phyloP scores from a whole-genome alignment of 1,140 invertebrate species.

The Drosophila athabasca region DNA sequence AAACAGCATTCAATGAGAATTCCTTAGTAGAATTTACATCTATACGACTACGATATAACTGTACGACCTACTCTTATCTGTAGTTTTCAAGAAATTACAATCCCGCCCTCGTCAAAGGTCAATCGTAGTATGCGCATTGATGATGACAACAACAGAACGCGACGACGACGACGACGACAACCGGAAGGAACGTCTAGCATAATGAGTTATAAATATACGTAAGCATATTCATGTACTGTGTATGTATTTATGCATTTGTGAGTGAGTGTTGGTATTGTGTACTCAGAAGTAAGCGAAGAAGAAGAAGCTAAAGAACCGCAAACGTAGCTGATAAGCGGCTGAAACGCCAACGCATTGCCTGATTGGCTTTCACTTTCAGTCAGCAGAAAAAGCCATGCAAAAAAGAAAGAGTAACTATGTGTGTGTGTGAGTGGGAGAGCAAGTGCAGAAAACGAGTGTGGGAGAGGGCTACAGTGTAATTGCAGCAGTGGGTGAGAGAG shows the following conservation, averaged over 20 bases:
- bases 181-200: constrained; percentile 65
- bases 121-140: constrained; percentile 9
- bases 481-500: background rate
- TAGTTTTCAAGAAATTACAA: too few species aligned
- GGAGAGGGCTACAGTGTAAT: too few species aligned
- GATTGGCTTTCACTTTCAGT: constrained; percentile 32
- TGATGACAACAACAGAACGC: constrained; percentile 9
- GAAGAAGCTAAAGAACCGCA: background rate
- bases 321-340: constrained; percentile 20
- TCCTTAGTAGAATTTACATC: too few species aligned
- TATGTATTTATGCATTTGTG: constrained; percentile 5
- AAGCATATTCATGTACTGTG: constrained; percentile 17
- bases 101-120: constrained; percentile 10
- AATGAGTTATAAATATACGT: constrained; percentile 54
- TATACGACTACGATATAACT: too few species aligned
- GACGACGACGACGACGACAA: constrained; percentile 25
- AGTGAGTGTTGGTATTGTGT: background rate
- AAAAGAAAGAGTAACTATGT: background rate
- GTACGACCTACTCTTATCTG: too few species aligned
- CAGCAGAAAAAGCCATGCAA: background rate
- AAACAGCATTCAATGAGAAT: too few species aligned
- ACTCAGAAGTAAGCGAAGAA: background rate
- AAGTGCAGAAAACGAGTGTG: too few species aligned
- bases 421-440: background rate
- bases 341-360: constrained; percentile 12